phyloP scores from a whole-genome alignment of 2,888 invertebrate genomes.

The Anodontia alba region DNA sequence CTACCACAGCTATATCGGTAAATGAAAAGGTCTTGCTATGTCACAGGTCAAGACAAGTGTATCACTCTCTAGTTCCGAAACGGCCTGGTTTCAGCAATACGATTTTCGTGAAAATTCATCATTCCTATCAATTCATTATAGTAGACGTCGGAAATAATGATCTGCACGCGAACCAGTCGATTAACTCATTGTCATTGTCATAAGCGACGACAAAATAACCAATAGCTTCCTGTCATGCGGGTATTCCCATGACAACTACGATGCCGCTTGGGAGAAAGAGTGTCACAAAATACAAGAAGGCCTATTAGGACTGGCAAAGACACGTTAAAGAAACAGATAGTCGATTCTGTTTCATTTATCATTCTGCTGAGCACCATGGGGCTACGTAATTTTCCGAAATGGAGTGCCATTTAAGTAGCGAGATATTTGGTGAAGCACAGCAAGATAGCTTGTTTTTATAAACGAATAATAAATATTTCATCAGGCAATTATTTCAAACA shows the following conservation, averaged over 20 bases:
- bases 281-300: constrained; percentile 34
- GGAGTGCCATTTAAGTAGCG: constrained; percentile 15
- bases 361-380: constrained; percentile 8
- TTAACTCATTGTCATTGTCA: constrained; percentile 17
- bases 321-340: constrained; percentile 7
- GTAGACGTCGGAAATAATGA: constrained; percentile 7
- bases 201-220: constrained; percentile 42
- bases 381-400: constrained; percentile 13
- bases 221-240: constrained; percentile 49
- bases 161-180: constrained; percentile 4
- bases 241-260: constrained; percentile 41
- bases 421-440: constrained; percentile 5
- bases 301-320: constrained; percentile 1
- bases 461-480: constrained; percentile 13
- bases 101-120: not conserved
- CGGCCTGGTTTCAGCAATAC: too few relatives aligned
- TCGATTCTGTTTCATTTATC: constrained; percentile 2
- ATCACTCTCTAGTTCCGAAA: too few relatives aligned
- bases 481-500: not conserved
- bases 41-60: too few relatives aligned
- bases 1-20: too few relatives aligned
- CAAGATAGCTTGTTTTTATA: not conserved
- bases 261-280: constrained; percentile 32
- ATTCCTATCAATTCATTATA: not conserved
- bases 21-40: too few relatives aligned